Evolutionary conservation across 2,888 invertebrate genomes (phyloP), one percentile per base, ranked within the genome.

Genomic region (Cosmorhoe ocellata): DNA sequence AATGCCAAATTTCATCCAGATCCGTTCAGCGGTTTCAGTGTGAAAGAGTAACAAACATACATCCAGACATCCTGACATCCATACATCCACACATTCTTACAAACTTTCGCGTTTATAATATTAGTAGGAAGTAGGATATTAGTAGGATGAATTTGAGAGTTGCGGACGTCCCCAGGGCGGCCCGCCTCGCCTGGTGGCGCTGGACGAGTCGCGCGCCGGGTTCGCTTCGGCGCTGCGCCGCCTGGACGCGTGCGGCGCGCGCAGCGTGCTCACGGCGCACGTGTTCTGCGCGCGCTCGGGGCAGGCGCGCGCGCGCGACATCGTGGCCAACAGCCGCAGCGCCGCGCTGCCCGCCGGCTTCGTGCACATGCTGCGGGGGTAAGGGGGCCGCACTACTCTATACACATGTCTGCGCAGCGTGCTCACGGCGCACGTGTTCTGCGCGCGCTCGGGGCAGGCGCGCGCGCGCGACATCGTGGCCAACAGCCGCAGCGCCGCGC

Each of bases 371-470:
- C 63, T 70, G 7, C 43, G 66, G 14, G 73, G 73, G 72, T 73
- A 11, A 28, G 27, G 18, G 2, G 18, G 3, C 4, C 18, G 26
- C 1, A 12, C 13, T 32, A 6, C 10, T 11, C 6, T 12, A 31
- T 12, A 0, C 2, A 7, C 7, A 13, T 31, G 3, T 8, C 8
- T 3, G 28, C 92, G 98, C 58, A 96, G 96, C 1, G 94, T 95
- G 69, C 97, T 98, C 74, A 99, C 98, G 0, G 97, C 96, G 57
- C 98, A 98, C 80, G 93, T 99, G 62, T 98, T 98, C 90, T 99
- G 98, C 74, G 97, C 97, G 1, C 95, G 95, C 78, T 93, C 96
- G 9, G 97, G 97, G 0, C 98, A 98, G 81, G 93, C 93, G 40
- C 85, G 85, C 55, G 93, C 95, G 0, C 89, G 91, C 8, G 96